Conservation (phyloP, 2,797 vertebrate genomes). For the Danio choprae region DNA sequence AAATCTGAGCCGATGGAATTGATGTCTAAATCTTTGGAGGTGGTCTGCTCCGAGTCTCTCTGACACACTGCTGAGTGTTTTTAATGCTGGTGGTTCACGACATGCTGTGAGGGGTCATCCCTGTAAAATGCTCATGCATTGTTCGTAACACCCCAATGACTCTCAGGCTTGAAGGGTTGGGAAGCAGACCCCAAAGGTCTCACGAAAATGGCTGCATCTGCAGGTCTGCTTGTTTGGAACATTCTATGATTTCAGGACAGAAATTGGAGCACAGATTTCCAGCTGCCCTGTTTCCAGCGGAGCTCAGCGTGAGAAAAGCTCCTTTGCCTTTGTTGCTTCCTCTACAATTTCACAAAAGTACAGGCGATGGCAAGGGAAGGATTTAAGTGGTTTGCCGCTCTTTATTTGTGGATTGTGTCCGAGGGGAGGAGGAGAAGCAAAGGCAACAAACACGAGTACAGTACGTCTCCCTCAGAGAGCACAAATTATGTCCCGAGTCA, state of each 20-base stretch:
- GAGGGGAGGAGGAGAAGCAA: not conserved
- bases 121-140: constrained; percentile 23
- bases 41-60: not conserved
- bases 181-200: constrained; percentile 31
- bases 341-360: constrained; percentile 56
- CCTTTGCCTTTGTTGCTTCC: constrained; percentile 46
- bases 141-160: not conserved
- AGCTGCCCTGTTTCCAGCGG: constrained; percentile 21
- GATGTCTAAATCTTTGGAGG: not conserved
- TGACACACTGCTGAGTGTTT: constrained; percentile 2
- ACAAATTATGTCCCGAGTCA: not conserved
- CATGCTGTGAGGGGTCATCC: constrained; percentile 8
- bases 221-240: constrained; percentile 30
- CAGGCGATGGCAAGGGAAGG: constrained; percentile 34
- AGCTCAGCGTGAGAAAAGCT: constrained; percentile 50
- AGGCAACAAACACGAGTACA: not conserved
- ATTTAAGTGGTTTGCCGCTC: constrained; percentile 53
- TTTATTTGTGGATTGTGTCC: constrained; percentile 18
- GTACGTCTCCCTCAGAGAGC: not conserved
- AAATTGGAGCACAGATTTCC: constrained; percentile 43
- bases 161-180: not conserved
- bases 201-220: constrained; percentile 19
- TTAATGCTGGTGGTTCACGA: not conserved
- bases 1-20: not conserved
- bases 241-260: constrained; percentile 43